phyloP scores from a whole-genome alignment of 2,113 vertebrate genomes.

The Amia ocellicauda region DNA sequence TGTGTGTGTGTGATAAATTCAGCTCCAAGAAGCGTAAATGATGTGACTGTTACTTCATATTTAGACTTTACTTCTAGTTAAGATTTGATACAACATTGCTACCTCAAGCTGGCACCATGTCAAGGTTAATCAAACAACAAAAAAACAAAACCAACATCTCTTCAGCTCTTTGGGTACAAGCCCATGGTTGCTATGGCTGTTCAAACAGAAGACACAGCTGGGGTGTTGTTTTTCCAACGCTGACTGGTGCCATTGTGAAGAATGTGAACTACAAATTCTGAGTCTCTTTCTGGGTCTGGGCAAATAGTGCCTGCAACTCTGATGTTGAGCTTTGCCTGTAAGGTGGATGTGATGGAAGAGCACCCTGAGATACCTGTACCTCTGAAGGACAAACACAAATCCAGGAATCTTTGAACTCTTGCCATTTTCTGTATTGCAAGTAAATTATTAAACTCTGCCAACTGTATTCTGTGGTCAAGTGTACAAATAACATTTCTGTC shows the following conservation, averaged over 20 bases:
- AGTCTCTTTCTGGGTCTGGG: slow-evolving; percentile 43
- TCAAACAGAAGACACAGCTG: slow-evolving; percentile 38
- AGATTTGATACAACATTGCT: slow-evolving; percentile 70
- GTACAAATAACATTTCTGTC: slow-evolving; percentile 54
- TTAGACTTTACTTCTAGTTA: slow-evolving; percentile 54
- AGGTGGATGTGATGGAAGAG: slow-evolving; percentile 48
- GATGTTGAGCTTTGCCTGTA: slow-evolving; percentile 69
- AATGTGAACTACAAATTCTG: slow-evolving; percentile 65
- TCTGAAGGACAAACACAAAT: slow-evolving; percentile 56
- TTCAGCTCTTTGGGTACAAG: slow-evolving; percentile 30
- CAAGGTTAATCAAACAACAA: slow-evolving; percentile 41
- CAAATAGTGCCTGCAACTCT: slow-evolving; percentile 65
- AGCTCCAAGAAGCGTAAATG: slow-evolving; percentile 42
- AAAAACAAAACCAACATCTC: slow-evolving; percentile 41
- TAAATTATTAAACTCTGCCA: slow-evolving; percentile 65
- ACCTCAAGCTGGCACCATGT: slow-evolving; percentile 67
- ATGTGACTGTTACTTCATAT: slow-evolving; percentile 69
- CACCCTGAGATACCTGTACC: slow-evolving; percentile 52
- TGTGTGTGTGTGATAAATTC: neutral
- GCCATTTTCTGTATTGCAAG: slow-evolving; percentile 56
- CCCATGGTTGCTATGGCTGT: slow-evolving; percentile 23
- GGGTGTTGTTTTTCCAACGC: slow-evolving; percentile 39
- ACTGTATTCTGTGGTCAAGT: slow-evolving; percentile 62
- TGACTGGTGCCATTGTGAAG: slow-evolving; percentile 64
- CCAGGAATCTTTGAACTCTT: slow-evolving; percentile 61